Percentiles rank a stretch among this genome's conserved stretches.
phyloP scores from a whole-genome alignment of 2,797 vertebrate species.

The Calcarius lapponicus region DNA sequence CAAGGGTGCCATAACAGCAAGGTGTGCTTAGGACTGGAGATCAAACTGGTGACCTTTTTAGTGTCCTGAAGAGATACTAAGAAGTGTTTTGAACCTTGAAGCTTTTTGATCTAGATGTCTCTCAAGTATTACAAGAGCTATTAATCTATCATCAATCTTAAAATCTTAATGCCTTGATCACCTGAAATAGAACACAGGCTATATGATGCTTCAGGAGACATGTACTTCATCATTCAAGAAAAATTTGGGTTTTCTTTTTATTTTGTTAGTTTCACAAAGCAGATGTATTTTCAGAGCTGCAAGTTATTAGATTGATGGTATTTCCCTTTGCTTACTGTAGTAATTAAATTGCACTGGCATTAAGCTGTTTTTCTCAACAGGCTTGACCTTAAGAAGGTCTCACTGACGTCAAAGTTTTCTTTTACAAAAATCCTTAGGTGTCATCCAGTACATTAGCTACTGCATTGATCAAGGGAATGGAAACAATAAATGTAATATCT shows the following conservation, averaged over 20 bases:
- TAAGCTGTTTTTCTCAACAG: background rate
- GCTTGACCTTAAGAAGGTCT: background rate
- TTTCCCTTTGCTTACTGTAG: background rate
- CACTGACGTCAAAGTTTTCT: background rate
- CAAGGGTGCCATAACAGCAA: background rate
- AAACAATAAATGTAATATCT: background rate
- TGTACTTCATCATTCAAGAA: background rate
- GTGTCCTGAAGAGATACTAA: background rate
- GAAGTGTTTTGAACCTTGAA: background rate
- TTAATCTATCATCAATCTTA: background rate
- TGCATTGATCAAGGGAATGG: background rate
- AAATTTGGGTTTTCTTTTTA: background rate
- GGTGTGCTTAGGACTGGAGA: background rate
- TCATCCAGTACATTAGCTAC: background rate
- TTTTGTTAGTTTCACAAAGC: background rate
- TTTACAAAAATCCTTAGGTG: background rate
- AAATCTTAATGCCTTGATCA: background rate
- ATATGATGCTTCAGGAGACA: background rate
- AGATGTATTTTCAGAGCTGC: background rate
- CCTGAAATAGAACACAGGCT: background rate
- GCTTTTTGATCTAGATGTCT: background rate
- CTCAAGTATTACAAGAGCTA: background rate
- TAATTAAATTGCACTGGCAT: background rate
- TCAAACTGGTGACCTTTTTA: background rate
- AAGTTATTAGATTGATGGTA: background rate